Conservation (phyloP, 2,797 vertebrate genomes). For the Antrozous pallidus region DNA sequence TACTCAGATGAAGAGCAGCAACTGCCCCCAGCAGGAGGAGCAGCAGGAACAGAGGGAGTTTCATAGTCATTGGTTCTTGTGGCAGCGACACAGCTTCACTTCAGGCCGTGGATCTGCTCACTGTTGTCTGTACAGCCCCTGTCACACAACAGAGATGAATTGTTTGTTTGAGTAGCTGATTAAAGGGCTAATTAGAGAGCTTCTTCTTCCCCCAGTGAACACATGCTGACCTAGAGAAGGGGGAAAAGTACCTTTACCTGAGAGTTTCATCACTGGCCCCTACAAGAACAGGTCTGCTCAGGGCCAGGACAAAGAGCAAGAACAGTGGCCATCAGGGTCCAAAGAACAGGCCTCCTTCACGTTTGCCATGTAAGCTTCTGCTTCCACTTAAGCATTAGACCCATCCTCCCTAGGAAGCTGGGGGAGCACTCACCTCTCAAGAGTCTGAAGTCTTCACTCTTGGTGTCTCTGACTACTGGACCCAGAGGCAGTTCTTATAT, state of each 20-base stretch:
- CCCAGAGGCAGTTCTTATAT: slow-evolving; percentile 9
- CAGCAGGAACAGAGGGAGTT: background rate
- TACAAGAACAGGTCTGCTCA: accelerated
- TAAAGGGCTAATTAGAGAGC: background rate
- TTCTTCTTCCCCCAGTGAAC: background rate
- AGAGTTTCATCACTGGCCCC: accelerated
- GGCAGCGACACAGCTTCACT: background rate
- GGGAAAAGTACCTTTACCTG: background rate
- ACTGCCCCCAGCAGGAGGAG: slow-evolving; percentile 42
- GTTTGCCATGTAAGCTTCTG: background rate
- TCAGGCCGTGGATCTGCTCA: background rate
- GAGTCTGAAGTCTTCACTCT: background rate
- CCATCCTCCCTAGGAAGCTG: accelerated
- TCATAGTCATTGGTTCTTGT: background rate
- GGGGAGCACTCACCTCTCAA: background rate
- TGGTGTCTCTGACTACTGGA: background rate
- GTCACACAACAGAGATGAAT: background rate
- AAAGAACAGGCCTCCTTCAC: background rate
- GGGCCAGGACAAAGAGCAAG: background rate
- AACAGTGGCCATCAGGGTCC: background rate
- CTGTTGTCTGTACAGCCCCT: background rate
- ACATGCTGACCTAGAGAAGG: background rate
- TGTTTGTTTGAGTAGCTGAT: background rate
- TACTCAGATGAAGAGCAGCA: slow-evolving; percentile 41
- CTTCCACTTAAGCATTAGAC: too few species aligned